These are phyloP conservation scores for Diploscapter pachys DNA, from an alignment of 1,140 invertebrate genomes.

Conservation along the genomic window DNA sequence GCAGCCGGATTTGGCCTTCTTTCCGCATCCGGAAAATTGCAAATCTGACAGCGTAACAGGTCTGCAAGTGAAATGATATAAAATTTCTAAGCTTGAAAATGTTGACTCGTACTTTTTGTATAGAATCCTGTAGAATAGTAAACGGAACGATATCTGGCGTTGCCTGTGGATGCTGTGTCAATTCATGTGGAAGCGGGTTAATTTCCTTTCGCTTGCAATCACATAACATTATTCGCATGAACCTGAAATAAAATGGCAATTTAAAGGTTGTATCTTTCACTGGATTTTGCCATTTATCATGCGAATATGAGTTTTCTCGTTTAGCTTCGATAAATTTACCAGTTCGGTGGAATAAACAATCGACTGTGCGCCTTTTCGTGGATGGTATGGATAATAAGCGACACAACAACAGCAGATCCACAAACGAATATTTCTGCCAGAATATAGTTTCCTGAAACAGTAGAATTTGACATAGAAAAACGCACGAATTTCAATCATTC, in stretches of 20 bases:
- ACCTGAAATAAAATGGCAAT: background rate
- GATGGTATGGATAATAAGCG: conserved; percentile 16
- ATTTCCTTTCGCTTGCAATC: conserved; percentile 4
- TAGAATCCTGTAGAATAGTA: conserved; percentile 16
- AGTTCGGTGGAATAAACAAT: conserved; percentile 18
- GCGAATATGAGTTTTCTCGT: no score
- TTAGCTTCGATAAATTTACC: conserved; percentile 13
- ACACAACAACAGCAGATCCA: conserved; percentile 9
- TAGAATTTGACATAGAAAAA: no score
- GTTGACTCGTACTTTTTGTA: background rate
- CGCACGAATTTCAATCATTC: no score
- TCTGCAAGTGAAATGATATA: no score
- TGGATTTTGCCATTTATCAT: background rate
- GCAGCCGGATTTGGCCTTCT: no score
- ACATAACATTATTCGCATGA: conserved; percentile 5
- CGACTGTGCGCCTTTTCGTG: conserved; percentile 26
- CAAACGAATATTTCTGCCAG: conserved; percentile 28
- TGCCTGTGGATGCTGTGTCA: background rate
- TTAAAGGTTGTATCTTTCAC: background rate
- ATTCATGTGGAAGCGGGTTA: conserved; percentile 2
- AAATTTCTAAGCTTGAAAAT: no score
- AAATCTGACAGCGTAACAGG: no score
- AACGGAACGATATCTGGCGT: conserved; percentile 11
- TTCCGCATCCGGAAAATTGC: no score
- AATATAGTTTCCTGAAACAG: conserved; percentile 31